Conservation (phyloP, 2,113 vertebrate species). For the Prunella fulvescens region DNA sequence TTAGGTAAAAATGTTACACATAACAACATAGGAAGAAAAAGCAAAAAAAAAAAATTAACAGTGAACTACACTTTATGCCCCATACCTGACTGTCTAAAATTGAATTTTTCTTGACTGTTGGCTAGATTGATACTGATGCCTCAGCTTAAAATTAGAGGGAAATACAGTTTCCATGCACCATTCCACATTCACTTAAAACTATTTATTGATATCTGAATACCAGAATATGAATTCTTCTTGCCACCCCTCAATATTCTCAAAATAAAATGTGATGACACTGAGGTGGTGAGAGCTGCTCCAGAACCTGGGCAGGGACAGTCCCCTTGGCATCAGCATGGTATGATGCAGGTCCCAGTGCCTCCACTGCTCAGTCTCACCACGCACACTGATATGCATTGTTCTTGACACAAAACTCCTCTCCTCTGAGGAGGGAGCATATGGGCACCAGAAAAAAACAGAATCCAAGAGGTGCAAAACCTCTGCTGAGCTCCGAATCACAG, state of each 20-base stretch:
- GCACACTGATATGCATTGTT: accelerated
- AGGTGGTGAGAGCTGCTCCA: not conserved
- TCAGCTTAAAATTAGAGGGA: not conserved
- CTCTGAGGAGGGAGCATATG: not conserved
- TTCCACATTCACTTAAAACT: not conserved
- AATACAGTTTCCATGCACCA: not conserved
- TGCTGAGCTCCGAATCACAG: not conserved
- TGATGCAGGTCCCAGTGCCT: not conserved
- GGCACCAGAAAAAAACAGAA: not conserved
- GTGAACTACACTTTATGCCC: not conserved
- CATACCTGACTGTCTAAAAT: not conserved
- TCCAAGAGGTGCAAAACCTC: not conserved
- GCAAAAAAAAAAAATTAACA: not conserved
- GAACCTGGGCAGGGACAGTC: not conserved
- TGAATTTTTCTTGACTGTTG: accelerated
- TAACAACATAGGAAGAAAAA: not conserved
- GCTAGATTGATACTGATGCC: not conserved
- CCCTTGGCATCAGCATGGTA: not conserved
- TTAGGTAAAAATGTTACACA: not conserved
- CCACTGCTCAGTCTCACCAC: not conserved
- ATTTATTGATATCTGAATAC: not conserved
- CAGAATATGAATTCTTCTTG: not conserved
- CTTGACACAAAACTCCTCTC: not conserved
- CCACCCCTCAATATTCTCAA: not conserved
- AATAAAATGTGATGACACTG: not conserved